Conservation (phyloP, 2,888 invertebrate genomes). For the Coelogynopora nodosa region DNA sequence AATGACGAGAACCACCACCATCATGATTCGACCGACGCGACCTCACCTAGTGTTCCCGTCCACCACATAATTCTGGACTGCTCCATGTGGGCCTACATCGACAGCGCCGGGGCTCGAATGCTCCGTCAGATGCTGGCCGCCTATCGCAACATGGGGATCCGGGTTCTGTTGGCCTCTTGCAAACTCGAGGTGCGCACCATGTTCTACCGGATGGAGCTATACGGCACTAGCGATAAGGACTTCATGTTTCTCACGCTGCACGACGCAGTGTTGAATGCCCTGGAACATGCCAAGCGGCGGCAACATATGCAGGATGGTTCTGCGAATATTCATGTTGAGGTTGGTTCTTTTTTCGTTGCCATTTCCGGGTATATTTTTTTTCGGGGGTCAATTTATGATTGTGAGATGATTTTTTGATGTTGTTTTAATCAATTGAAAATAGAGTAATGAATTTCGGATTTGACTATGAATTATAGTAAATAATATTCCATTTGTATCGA, state of each 20-base stretch:
- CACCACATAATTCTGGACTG: constrained; percentile 20
- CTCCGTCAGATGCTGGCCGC: background rate
- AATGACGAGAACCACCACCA: background rate
- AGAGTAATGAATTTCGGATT: no score
- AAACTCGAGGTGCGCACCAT: background rate
- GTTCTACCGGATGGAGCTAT: background rate
- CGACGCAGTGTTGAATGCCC: constrained; percentile 4
- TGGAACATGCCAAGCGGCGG: background rate
- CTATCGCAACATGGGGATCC: background rate
- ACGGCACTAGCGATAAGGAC: background rate
- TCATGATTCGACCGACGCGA: background rate
- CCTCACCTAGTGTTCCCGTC: background rate
- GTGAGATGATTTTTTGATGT: no score
- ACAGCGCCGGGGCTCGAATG: background rate
- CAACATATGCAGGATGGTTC: no score
- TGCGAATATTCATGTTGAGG: no score
- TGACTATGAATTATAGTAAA: no score
- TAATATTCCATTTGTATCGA: no score
- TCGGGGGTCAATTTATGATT: no score
- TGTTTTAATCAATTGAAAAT: no score
- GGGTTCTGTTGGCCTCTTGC: background rate
- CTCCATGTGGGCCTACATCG: constrained; percentile 32
- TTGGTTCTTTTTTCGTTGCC: no score
- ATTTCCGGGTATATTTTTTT: no score
- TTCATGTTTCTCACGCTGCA: constrained; percentile 18